phyloP scores from a whole-genome alignment of 2,888 invertebrate species.

The Spisula subtruncata region DNA sequence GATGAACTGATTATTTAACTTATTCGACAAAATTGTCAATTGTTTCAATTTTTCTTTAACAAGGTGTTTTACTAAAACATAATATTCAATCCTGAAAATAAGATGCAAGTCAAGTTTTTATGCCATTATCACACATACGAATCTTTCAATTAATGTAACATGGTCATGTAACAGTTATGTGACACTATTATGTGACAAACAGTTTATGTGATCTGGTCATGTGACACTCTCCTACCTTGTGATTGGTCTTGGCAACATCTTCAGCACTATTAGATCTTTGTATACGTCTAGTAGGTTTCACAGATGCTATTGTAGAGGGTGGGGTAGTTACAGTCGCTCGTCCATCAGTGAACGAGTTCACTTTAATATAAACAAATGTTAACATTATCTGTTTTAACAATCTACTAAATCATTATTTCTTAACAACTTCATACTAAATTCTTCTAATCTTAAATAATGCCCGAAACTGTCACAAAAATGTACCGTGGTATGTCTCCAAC shows the following conservation, averaged over 20 bases:
- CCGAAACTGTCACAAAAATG: no score
- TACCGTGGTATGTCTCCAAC: no score
- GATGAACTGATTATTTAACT: no score
- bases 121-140: no score
- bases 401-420: no score
- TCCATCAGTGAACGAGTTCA: constrained; percentile 73
- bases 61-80: no score
- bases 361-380: constrained; percentile 44
- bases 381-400: background rate
- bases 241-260: constrained; percentile 69
- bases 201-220: background rate
- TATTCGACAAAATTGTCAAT: no score
- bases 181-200: background rate
- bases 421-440: no score
- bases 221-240: constrained; percentile 62
- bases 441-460: no score
- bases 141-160: background rate
- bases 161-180: background rate
- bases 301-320: constrained; percentile 62
- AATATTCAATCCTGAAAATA: no score
- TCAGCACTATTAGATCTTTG: constrained; percentile 78
- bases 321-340: constrained; percentile 61
- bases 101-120: no score
- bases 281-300: constrained; percentile 68
- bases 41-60: no score